Conservation (phyloP, 2,113 vertebrate species). For the Engraulis encrasicolus region DNA sequence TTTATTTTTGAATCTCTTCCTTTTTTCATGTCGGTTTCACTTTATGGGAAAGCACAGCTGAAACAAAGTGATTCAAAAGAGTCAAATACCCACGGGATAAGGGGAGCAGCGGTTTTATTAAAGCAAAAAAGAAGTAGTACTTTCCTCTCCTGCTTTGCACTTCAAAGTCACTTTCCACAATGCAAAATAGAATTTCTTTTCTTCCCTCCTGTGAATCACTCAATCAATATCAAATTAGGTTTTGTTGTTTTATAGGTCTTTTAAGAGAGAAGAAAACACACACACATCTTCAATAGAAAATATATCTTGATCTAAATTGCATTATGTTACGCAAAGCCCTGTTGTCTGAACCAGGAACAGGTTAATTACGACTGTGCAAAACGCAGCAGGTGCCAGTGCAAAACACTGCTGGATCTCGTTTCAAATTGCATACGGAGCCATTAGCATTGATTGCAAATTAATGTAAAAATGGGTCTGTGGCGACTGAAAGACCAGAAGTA, state of each 20-base stretch:
- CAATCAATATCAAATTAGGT: neutral
- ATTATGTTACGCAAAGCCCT: neutral
- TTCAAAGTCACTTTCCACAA: neutral
- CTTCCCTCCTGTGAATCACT: neutral
- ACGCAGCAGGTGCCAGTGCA: neutral
- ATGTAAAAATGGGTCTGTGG: neutral
- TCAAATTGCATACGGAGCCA: neutral
- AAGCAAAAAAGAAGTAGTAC: neutral
- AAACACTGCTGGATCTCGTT: neutral
- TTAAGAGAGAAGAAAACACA: neutral
- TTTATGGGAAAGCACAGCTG: conserved; percentile 3
- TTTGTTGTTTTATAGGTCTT: neutral
- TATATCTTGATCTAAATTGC: neutral
- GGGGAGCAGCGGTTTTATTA: neutral
- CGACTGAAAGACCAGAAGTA: neutral
- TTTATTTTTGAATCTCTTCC: neutral
- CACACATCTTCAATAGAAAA: conserved; percentile 3
- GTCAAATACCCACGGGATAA: neutral
- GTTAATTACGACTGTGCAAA: neutral
- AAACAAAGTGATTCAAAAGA: conserved; percentile 13
- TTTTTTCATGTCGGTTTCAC: neutral
- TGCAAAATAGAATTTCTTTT: neutral
- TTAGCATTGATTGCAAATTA: neutral
- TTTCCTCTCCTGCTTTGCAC: neutral
- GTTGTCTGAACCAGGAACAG: neutral